Evolutionary conservation across 1,140 invertebrate genomes (phyloP).

Genomic region (Euschistus heros): DNA sequence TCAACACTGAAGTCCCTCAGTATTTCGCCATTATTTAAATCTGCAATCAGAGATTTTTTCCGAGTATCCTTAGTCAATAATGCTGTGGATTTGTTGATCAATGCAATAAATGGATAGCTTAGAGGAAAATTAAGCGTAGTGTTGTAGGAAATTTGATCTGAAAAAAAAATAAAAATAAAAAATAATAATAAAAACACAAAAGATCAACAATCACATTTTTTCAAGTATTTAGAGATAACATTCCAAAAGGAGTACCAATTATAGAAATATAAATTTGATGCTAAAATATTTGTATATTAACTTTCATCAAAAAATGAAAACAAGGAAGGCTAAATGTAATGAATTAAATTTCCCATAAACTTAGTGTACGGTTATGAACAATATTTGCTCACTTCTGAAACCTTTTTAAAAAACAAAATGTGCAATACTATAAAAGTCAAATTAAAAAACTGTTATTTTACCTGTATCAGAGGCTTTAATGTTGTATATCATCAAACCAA

Average conservation of each 20-base stretch:
- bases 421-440: too few relatives aligned
- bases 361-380: too few relatives aligned
- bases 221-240: too few relatives aligned
- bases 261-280: too few relatives aligned
- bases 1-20: neutral
- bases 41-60: neutral
- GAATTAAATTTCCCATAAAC: too few relatives aligned
- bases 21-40: neutral
- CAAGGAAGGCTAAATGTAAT: too few relatives aligned
- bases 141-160: neutral
- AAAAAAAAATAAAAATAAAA: neutral
- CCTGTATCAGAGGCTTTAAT: neutral
- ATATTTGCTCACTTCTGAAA: too few relatives aligned
- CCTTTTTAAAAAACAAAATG: too few relatives aligned
- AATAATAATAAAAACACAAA: neutral
- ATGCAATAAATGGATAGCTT: neutral
- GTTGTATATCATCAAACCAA: neutral
- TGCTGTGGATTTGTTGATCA: neutral
- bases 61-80: neutral
- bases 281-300: too few relatives aligned
- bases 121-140: neutral
- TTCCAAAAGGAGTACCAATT: too few relatives aligned
- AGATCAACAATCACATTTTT: too few relatives aligned
- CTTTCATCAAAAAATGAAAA: too few relatives aligned
- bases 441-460: neutral